Conservation (phyloP, 2,113 vertebrate species). For the Alethe diademata region DNA sequence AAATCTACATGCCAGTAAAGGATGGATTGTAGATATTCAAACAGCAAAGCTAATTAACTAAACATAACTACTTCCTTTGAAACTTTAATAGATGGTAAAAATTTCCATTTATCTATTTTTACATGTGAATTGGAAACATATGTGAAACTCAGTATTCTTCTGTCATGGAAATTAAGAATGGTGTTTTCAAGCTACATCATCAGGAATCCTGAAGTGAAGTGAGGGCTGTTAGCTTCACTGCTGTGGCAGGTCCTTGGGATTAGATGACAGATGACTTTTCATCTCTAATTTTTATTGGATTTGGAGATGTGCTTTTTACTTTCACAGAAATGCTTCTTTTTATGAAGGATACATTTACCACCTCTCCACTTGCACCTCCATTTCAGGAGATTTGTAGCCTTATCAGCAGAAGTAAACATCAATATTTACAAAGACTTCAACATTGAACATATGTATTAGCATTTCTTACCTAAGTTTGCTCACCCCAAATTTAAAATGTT, state of each 20-base stretch:
- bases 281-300: not conserved
- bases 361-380: not conserved
- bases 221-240: not conserved
- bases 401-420: not conserved
- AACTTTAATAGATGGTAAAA: not conserved
- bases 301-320: not conserved
- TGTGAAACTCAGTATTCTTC: not conserved
- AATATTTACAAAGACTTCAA: not conserved
- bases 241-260: not conserved
- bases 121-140: conserved; percentile 3
- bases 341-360: not conserved
- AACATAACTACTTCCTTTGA: conserved; percentile 43
- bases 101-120: conserved; percentile 32
- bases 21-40: conserved; percentile 19
- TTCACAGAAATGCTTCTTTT: not conserved
- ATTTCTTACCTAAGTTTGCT: not conserved
- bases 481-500: not conserved
- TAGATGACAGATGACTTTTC: not conserved
- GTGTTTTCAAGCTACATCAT: not conserved
- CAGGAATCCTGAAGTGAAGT: not conserved
- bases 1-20: not conserved
- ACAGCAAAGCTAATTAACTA: conserved; percentile 45
- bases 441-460: not conserved
- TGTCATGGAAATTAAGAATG: not conserved
- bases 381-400: not conserved